Base-by-base conservation (phyloP, 1,140 invertebrate species). In the Archivesica marissinica region DNA sequence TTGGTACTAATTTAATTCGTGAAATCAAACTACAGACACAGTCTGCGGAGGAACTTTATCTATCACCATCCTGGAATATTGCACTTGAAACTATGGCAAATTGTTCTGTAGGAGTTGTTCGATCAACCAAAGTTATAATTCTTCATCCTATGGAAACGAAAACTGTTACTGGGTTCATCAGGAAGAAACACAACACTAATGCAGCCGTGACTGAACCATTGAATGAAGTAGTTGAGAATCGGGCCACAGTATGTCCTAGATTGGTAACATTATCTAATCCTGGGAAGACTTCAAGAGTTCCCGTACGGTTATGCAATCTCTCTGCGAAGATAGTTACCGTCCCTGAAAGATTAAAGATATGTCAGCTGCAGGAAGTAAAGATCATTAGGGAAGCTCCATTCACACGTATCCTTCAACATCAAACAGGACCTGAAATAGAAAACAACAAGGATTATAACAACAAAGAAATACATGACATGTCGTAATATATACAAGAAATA, bases 1-100 rank as follows among this genome's bases (percentile, higher is more conserved):
- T 87, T 25, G 86, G 77, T 17, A 85, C 78, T 39, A 85, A 87
- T 77, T 33, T 85, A 2, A 81, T 85, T n/a, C n/a, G n/a, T n/a
- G n/a, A n/a, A n/a, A n/a, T n/a, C n/a, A n/a, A n/a, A n/a, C n/a
- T n/a, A n/a, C n/a, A n/a, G n/a, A n/a, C n/a, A n/a, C 44, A 56
- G 66, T 20, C 13, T 75, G 15, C 66, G 28, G 28, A 86, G 54
- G 23, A n/a, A 70, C 33, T 9, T 28, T 80, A 44, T 15, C 50
- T 23, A 15, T 54, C n/a, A 30, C 28, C n/a, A n/a, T n/a, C n/a
- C n/a, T n/a, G n/a, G n/a, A 23, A 35, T 44, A 64, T 25, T 23
- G 23, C 80, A 23, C 76, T 50, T 28, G 68, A 79, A 11, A 66
- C 44, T n/a, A 39, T 86, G 84, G 84, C 6, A 56, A 70, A 41